Evolutionary conservation across 2,797 vertebrate species (phyloP).

Genomic region (Steatocranus sp.): DNA sequence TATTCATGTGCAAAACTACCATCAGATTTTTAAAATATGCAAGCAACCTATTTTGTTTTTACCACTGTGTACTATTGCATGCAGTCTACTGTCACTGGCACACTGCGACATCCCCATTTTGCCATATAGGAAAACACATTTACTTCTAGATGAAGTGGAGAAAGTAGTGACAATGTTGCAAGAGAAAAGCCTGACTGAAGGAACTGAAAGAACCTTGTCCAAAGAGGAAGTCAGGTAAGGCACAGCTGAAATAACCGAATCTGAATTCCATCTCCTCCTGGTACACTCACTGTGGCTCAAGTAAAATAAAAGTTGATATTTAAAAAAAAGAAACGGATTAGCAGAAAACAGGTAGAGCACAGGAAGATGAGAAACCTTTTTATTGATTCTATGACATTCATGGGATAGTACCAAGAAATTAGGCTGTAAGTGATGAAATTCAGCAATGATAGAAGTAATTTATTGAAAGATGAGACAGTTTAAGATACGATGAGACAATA

Average conservation of each 20-base stretch:
- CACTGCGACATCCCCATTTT: neutral
- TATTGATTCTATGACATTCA: neutral
- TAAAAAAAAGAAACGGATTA: accelerated
- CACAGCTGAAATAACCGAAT: neutral
- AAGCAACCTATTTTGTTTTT: neutral
- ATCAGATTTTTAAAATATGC: neutral
- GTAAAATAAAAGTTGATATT: neutral
- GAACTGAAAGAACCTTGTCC: neutral
- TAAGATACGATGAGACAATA: neutral
- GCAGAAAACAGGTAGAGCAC: neutral
- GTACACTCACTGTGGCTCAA: neutral
- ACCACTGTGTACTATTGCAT: neutral
- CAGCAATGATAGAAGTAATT: neutral
- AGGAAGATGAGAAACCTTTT: neutral
- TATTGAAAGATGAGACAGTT: neutral
- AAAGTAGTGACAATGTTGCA: neutral
- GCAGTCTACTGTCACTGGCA: neutral
- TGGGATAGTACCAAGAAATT: neutral
- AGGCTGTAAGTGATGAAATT: neutral
- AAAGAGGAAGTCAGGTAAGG: neutral
- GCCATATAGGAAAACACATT: neutral
- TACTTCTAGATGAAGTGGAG: neutral
- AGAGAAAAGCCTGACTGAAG: neutral
- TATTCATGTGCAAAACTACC: neutral
- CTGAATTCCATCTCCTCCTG: neutral